Base-by-base conservation (phyloP, 2,888 invertebrate species). In the Pristionchus maxplancki region DNA sequence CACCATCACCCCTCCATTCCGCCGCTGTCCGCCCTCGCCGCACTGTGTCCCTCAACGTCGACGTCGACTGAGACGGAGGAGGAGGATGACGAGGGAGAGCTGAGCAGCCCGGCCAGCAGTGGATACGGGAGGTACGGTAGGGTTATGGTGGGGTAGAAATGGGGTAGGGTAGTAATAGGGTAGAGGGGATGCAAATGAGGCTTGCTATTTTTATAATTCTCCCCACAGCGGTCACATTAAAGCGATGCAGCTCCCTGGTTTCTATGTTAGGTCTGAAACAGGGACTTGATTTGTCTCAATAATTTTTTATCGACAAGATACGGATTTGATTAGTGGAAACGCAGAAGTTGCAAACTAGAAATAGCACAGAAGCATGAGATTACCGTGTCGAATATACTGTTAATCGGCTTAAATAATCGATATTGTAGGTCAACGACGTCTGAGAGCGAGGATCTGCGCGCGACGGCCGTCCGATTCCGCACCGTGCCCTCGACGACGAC, bases 81-180 rank as follows among this genome's bases (percentile, higher is more conserved):
- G 6, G 85, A 50, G 11, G 82, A 82, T 0, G 85, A 85, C 3
- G 86, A 67, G 13, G 86, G 15, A 20, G 87, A 28, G 13, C 81
- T 88, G 40, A 34, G 34, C 40, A 81, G 78, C 31, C 88, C 88
- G 11, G 88, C 88, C n/a, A 81, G 78, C 40, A 81, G 78, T 81
- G 88, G 88, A 81, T 88, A 88, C 62, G 88, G 88, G 71, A 78
- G 88, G 88, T 88, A 44, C 74, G 67, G 44, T 86, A 31, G 28
- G 8, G 31, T 6, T 44, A 44, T 44, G 34, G 71, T 24, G 11
- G 40, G 17, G 28, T 24, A 17, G 74, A 71, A 11, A 44, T 44
- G 44, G 58, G 58, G 6, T 58, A 58, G 6, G 8, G 58, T 44
- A 44, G 44, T n/a, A n/a, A n/a, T n/a, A n/a, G n/a, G n/a, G n/a